Conservation (phyloP, 1,140 invertebrate genomes). For the Dendrolimus kikuchii region DNA sequence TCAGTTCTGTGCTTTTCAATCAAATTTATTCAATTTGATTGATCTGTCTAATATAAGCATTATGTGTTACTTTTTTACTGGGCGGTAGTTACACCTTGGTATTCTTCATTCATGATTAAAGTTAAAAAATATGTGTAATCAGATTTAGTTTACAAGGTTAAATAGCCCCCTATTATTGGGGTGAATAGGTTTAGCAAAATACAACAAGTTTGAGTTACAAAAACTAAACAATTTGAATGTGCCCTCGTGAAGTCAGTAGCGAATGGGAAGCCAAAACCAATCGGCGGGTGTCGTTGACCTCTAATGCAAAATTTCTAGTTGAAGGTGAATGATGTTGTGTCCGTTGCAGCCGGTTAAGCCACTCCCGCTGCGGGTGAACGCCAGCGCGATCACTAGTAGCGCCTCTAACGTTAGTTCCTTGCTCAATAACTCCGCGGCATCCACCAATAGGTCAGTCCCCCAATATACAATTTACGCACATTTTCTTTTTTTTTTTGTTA, state of each 20-base stretch:
- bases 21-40: too few relatives aligned
- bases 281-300: background rate
- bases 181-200: background rate
- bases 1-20: too few relatives aligned
- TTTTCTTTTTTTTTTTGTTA: too few relatives aligned
- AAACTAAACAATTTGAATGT: background rate
- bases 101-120: too few relatives aligned
- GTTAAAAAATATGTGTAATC: too few relatives aligned
- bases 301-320: too few relatives aligned
- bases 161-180: too few relatives aligned
- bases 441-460: slow-evolving; percentile 60
- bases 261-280: slow-evolving; percentile 32
- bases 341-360: slow-evolving; percentile 60
- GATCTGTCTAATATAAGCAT: too few relatives aligned
- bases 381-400: slow-evolving; percentile 44
- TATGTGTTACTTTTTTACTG: too few relatives aligned
- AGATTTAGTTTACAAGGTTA: too few relatives aligned
- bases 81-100: too few relatives aligned
- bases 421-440: slow-evolving; percentile 59
- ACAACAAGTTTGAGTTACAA: background rate
- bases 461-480: slow-evolving; percentile 8
- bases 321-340: slow-evolving; percentile 15
- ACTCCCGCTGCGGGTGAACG: slow-evolving; percentile 51
- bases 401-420: slow-evolving; percentile 58
- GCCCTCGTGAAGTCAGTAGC: too few relatives aligned